Percentiles rank a stretch among this genome's conserved stretches.
phyloP scores from a whole-genome alignment of 2,113 vertebrate genomes.

The Zosterops lateralis region DNA sequence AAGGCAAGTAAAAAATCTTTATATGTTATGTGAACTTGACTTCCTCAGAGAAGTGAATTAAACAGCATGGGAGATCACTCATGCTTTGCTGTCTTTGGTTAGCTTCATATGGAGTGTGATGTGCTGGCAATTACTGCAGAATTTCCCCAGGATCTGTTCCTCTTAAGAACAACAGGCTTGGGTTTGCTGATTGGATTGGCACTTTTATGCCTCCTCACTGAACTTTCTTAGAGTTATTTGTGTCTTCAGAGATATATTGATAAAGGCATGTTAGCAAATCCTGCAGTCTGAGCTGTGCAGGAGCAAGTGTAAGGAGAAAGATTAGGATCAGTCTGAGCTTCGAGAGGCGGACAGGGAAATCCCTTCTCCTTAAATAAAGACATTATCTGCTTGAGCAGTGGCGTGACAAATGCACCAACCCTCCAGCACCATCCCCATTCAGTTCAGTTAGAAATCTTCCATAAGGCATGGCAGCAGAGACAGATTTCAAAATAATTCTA shows the following conservation, averaged over 20 bases:
- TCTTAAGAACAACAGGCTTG: background rate
- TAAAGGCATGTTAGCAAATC: background rate
- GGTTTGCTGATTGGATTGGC: background rate
- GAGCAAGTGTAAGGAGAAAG: background rate
- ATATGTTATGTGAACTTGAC: background rate
- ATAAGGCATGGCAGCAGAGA: background rate
- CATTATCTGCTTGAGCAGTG: background rate
- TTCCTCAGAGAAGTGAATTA: background rate
- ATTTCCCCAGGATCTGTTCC: background rate
- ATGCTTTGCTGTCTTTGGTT: background rate
- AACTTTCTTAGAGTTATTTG: background rate
- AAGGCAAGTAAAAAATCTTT: background rate
- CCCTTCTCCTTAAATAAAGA: background rate
- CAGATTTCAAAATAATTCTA: background rate
- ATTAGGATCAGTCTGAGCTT: background rate
- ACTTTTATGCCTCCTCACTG: background rate
- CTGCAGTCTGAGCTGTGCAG: background rate
- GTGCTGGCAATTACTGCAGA: background rate
- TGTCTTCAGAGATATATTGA: background rate
- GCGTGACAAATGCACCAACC: background rate
- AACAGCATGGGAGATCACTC: background rate
- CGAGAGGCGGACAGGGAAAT: background rate
- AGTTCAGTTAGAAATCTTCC: background rate
- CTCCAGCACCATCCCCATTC: background rate
- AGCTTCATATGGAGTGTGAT: background rate